phyloP scores from a whole-genome alignment of 2,888 invertebrate species.

The Cephus runcator region DNA sequence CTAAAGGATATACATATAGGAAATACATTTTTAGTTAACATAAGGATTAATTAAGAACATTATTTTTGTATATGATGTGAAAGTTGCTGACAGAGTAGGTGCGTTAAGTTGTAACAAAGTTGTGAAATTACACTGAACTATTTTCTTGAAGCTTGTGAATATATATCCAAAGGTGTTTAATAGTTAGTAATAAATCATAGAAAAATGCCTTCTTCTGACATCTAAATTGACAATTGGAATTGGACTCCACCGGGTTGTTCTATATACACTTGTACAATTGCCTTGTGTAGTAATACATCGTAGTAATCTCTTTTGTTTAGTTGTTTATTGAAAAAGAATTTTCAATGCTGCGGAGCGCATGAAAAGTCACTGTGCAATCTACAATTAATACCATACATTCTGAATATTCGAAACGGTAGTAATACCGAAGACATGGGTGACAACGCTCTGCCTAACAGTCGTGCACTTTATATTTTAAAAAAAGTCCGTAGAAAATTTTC shows the following conservation, averaged over 20 bases:
- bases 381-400: background rate
- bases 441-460: background rate
- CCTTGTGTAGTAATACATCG: slow-evolving; percentile 44
- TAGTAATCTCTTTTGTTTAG: slow-evolving; percentile 27
- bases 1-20: background rate
- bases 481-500: slow-evolving; percentile 3
- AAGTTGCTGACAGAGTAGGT: background rate
- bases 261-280: slow-evolving; percentile 52
- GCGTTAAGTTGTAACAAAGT: slow-evolving; percentile 6
- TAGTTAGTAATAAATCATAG: background rate
- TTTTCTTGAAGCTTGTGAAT: background rate
- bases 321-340: slow-evolving; percentile 1
- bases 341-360: background rate
- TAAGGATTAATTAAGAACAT: background rate
- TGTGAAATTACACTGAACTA: slow-evolving; percentile 5
- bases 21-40: background rate
- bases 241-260: slow-evolving; percentile 12
- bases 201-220: slow-evolving; percentile 16
- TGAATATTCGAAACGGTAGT: background rate
- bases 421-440: background rate
- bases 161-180: background rate
- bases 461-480: background rate
- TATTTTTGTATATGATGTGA: background rate
- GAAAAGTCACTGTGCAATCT: background rate
- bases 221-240: slow-evolving; percentile 13